These are phyloP conservation scores for Psittacara wagleri DNA, from an alignment of 2,113 vertebrate genomes.

Conservation along the genomic window DNA sequence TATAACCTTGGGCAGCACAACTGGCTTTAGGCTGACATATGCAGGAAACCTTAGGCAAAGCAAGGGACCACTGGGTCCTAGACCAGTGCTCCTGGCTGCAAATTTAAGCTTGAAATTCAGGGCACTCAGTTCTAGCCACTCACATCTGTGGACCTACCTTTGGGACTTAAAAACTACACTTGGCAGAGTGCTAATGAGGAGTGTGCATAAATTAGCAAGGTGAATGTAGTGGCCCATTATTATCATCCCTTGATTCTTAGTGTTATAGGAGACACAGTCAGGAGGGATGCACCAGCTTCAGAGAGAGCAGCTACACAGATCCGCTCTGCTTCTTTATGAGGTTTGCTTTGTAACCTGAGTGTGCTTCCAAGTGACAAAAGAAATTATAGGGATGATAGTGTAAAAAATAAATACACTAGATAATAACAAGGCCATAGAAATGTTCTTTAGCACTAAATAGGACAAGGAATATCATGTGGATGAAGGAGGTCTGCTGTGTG, in stretches of 20 bases:
- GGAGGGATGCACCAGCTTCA: neutral
- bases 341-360: neutral
- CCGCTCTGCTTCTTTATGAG: neutral
- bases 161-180: neutral
- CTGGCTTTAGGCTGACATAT: neutral
- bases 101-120: slow-evolving; percentile 23
- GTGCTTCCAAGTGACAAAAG: neutral
- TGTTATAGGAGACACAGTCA: rapidly evolving
- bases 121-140: neutral
- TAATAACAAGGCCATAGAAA: neutral
- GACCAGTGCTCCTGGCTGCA: neutral
- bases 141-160: neutral
- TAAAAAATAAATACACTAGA: neutral
- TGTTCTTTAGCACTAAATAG: neutral
- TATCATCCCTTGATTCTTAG: neutral
- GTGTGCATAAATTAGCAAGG: slow-evolving; percentile 46
- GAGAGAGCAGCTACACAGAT: neutral
- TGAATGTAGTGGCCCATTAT: neutral
- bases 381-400: neutral
- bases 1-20: neutral
- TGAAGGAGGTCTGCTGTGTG: neutral
- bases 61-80: neutral
- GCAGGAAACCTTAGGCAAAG: neutral
- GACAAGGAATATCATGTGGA: neutral
- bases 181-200: neutral